Percentiles rank a stretch among this genome's conserved stretches.
Conservation (phyloP, 2,797 vertebrate species). For the Rhincodon typus region DNA sequence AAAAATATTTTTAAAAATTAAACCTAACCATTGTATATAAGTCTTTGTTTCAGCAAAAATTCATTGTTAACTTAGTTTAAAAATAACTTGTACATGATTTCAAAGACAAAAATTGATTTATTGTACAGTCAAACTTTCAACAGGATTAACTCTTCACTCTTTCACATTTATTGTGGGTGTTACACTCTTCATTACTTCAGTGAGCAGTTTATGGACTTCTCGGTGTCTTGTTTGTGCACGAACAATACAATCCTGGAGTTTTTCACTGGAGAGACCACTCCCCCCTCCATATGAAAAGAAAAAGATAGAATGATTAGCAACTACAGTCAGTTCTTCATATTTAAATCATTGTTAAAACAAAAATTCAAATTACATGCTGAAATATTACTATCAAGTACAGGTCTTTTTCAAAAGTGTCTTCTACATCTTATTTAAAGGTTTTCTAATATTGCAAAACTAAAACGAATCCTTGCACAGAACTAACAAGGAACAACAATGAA, state of each 20-base stretch:
- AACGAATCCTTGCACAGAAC: background rate
- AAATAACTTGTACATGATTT: slow-evolving; percentile 9
- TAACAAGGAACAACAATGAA: background rate
- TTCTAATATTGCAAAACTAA: background rate
- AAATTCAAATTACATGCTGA: background rate
- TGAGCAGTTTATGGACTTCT: slow-evolving; percentile 77
- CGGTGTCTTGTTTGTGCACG: slow-evolving; percentile 73
- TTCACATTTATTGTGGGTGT: slow-evolving; percentile 55
- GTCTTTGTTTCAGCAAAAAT: slow-evolving; percentile 24
- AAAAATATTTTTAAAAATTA: background rate
- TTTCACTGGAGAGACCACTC: slow-evolving; percentile 73
- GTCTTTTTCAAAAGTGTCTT: background rate
- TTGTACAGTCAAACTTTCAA: slow-evolving; percentile 30
- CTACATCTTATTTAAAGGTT: background rate
- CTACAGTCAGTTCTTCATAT: background rate
- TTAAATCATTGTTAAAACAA: background rate
- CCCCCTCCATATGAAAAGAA: slow-evolving; percentile 52
- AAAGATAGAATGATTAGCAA: slow-evolving; percentile 2
- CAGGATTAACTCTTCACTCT: slow-evolving; percentile 36
- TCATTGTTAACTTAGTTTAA: slow-evolving; percentile 24
- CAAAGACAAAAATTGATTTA: slow-evolving; percentile 15
- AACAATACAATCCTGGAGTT: slow-evolving; percentile 85
- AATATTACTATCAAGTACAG: background rate
- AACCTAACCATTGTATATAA: slow-evolving; percentile 21
- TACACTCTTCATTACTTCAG: slow-evolving; percentile 73